Percentiles rank a stretch among this genome's conserved stretches.
Evolutionary conservation across 1,140 invertebrate genomes (phyloP).

Genomic region (Aethina tumida): DNA sequence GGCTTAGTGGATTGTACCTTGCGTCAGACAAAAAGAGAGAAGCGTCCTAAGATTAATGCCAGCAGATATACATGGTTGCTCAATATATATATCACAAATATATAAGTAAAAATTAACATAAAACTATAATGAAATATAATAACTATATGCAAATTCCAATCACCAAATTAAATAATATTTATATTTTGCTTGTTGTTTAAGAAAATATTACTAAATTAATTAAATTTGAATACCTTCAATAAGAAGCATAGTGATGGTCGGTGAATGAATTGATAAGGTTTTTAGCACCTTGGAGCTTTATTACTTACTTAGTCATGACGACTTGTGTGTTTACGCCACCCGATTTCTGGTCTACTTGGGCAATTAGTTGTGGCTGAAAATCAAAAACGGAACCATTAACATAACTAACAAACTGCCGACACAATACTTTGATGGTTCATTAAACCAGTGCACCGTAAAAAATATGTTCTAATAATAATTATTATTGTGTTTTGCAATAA

Average conservation of each 20-base stretch:
- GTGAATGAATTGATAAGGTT: constrained; percentile 28
- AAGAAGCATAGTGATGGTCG: constrained; percentile 33
- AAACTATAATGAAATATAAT: too few relatives aligned
- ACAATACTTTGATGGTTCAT: not conserved
- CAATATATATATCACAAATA: constrained; percentile 18
- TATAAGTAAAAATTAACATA: constrained; percentile 9
- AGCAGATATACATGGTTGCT: constrained; percentile 34
- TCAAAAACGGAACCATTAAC: constrained; percentile 15
- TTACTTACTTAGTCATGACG: constrained; percentile 36
- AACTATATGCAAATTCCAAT: constrained; percentile 21
- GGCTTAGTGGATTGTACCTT: constrained; percentile 6
- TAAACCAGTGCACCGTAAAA: too few relatives aligned
- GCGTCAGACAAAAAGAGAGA: constrained; percentile 12
- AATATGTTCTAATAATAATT: not conserved
- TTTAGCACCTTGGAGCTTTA: constrained; percentile 20
- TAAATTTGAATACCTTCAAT: constrained; percentile 27
- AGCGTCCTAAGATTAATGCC: constrained; percentile 23
- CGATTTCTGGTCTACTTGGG: constrained; percentile 34
- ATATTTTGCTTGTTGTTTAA: constrained; percentile 10
- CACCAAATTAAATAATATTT: constrained; percentile 14
- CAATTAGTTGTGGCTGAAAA: constrained; percentile 33
- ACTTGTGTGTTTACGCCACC: constrained; percentile 33
- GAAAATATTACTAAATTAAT: constrained; percentile 9
- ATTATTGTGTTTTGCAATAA: not conserved
- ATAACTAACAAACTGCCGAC: not conserved